phyloP scores from a whole-genome alignment of 1,140 invertebrate genomes.

The Brachionus plicatilis region DNA sequence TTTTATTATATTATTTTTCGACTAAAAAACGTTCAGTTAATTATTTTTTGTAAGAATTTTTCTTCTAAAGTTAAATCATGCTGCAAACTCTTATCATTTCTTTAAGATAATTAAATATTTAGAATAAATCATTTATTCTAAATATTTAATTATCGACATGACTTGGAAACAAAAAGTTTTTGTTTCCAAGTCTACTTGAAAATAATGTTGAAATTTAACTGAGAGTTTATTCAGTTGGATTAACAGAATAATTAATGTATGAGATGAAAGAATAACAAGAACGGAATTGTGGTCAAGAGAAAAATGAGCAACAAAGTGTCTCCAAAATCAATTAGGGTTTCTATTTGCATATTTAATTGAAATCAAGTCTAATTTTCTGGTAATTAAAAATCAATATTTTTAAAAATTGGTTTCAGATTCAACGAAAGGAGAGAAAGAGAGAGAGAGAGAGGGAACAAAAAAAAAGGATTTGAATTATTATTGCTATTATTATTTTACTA shows the following conservation, averaged over 20 bases:
- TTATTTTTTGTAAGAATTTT: background rate
- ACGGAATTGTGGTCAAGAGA: background rate
- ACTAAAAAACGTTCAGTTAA: background rate
- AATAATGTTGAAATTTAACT: background rate
- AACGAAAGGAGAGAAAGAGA: background rate
- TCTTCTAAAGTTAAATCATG: background rate
- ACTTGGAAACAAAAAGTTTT: too few relatives aligned
- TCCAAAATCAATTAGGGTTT: background rate
- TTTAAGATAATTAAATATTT: background rate
- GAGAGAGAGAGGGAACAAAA: background rate
- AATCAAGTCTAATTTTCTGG: background rate
- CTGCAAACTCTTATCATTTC: background rate
- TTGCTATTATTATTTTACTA: background rate
- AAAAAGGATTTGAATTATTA: background rate
- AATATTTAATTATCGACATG: too few relatives aligned
- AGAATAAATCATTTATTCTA: too few relatives aligned
- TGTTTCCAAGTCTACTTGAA: background rate
- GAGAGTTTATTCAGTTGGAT: background rate
- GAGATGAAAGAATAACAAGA: background rate
- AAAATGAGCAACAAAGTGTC: background rate
- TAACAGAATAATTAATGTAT: background rate
- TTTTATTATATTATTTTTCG: background rate
- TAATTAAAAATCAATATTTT: constrained; percentile 5
- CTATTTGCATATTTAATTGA: constrained; percentile 1
- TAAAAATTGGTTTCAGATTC: background rate